A percentile compares a stretch with the other conserved stretches of the same genome.
Conservation (phyloP, 2,888 invertebrate species). For the Oscheius myriophilus region DNA sequence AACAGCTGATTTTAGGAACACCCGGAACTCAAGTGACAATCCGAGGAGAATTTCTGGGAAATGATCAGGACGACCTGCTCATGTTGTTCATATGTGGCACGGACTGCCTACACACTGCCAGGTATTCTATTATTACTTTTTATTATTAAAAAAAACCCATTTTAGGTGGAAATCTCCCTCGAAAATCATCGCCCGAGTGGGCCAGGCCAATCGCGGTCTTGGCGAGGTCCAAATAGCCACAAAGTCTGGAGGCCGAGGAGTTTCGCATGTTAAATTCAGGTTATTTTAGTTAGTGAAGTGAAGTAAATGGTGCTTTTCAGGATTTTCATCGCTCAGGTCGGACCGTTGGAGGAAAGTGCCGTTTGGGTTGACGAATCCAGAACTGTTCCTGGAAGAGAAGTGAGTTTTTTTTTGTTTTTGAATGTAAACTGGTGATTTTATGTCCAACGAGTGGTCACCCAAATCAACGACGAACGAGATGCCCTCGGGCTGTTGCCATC, state of each 20-base stretch:
- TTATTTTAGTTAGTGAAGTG: not conserved
- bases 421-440: slow-evolving; percentile 12
- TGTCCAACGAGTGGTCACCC: slow-evolving; percentile 58
- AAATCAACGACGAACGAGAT: slow-evolving; percentile 59
- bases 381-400: slow-evolving; percentile 68
- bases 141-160: no score
- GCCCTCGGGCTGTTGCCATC: slow-evolving; percentile 59
- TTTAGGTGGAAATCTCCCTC: slow-evolving; percentile 94
- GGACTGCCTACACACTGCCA: slow-evolving; percentile 89
- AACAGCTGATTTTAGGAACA: slow-evolving; percentile 35
- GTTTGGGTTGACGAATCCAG: slow-evolving; percentile 98
- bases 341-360: slow-evolving; percentile 92
- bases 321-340: slow-evolving; percentile 70
- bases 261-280: slow-evolving; percentile 81
- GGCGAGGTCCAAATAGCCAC: slow-evolving; percentile 87
- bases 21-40: slow-evolving; percentile 55
- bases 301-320: slow-evolving; percentile 18
- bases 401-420: slow-evolving; percentile 53
- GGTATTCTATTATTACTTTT: slow-evolving; percentile 34
- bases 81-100: slow-evolving; percentile 89
- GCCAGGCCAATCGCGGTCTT: slow-evolving; percentile 84
- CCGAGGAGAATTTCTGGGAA: slow-evolving; percentile 93
- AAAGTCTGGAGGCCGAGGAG: slow-evolving; percentile 84
- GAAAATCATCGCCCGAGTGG: slow-evolving; percentile 94
- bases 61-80: slow-evolving; percentile 82